Evolutionary conservation across 2,113 vertebrate genomes (phyloP), one percentile per base, ranked within the genome.

Genomic region (Atractosteus spatula): DNA sequence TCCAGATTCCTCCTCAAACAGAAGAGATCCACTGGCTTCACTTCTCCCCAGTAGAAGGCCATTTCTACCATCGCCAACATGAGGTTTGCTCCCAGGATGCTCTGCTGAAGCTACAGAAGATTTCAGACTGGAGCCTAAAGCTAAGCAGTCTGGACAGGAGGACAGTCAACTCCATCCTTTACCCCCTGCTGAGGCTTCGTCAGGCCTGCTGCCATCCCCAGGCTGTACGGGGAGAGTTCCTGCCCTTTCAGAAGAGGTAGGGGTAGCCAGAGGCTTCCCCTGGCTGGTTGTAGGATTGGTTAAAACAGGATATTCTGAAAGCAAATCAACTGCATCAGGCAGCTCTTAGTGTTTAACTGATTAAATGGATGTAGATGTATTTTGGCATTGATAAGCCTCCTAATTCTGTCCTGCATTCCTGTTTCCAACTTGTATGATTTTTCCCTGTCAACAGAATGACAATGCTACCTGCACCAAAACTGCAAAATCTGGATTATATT

Each of bases 191-290:
- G 63, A 87, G 97, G 55, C 92, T 99, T 63, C 91, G 97, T 0
- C 97, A 99, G 89, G 97, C 97, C 81, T 99, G 97, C 89, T 99
- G 97, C 87, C 97, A 99, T 70, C 97, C 97, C 0, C 97, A 99
- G 89, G 97, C 97, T 3, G 97, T 99, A 73, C 91, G 97, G 13
- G 97, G 97, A 67, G 97, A 99, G 81, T 99, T 99, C 82, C 83
- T 99, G 75, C 97, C 97, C 1, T 87, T 99, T n/a, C 97, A 99
- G 75, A 99, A 98, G 86, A 99, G 97, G 97, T 99, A 45, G 17
- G n/a, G 51, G 7, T 4, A 17, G 44, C 51, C 67, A 13, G 13
- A 61, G 29, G 29, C 47, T 51, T 5, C 10, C 47, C 47, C 10
- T 10, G 5, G 47, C 47, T 10, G 10, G 47, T 51, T 10, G 10